Evolutionary conservation across 2,888 invertebrate species (phyloP).

Genomic region (Thereva unica): DNA sequence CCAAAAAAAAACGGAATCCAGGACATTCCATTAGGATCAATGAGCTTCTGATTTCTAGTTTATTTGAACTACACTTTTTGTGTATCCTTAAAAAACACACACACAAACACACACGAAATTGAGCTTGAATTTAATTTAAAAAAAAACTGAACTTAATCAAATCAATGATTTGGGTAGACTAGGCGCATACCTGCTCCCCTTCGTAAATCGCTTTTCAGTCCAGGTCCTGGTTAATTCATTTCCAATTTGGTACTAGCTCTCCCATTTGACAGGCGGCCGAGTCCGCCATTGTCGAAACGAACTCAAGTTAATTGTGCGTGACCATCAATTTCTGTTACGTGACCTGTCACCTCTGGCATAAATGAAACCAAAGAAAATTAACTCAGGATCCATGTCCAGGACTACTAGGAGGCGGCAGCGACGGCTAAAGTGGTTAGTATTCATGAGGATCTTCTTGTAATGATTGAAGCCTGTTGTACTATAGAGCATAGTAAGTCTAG

Average conservation of each 20-base stretch:
- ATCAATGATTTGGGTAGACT: background rate
- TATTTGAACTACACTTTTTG: no score
- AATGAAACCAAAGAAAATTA: background rate
- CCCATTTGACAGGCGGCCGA: background rate
- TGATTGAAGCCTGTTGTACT: no score
- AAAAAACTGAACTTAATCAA: background rate
- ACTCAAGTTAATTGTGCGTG: conserved; percentile 29
- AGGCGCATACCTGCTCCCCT: background rate
- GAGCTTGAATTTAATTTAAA: no score
- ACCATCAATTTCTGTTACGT: conserved; percentile 32
- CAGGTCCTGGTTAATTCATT: background rate
- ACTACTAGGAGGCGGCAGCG: background rate
- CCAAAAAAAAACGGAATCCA: no score
- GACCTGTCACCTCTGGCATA: conserved; percentile 23
- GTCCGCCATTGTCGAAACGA: background rate
- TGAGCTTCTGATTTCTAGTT: no score
- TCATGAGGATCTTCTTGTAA: no score
- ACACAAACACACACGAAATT: no score
- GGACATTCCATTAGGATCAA: no score
- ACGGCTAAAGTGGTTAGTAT: background rate
- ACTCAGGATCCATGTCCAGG: background rate
- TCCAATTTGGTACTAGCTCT: background rate
- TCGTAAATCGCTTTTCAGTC: conserved; percentile 4
- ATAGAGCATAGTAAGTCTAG: no score
- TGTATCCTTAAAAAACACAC: no score